A percentile compares a stretch with the other conserved stretches of the same genome.
phyloP scores from a whole-genome alignment of 1,140 invertebrate species.

The Acyrthosiphon pisum region DNA sequence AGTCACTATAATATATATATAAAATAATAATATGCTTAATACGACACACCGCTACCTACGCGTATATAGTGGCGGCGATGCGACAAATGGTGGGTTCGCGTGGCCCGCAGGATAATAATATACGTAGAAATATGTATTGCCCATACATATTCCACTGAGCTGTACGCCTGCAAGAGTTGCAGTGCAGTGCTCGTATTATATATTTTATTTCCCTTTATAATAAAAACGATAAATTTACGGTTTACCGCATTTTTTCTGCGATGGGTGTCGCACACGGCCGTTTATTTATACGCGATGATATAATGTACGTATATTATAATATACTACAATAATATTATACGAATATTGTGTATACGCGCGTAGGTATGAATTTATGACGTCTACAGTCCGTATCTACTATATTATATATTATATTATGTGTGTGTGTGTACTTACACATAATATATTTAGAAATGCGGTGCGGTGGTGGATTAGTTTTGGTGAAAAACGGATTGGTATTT shows the following conservation, averaged over 20 bases:
- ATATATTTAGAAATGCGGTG: not conserved
- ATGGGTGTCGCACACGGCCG: not conserved
- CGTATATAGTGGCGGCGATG: not conserved
- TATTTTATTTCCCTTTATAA: not conserved
- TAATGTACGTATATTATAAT: not conserved
- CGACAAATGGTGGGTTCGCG: not conserved
- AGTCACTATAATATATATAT: too few species aligned
- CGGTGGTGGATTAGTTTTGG: conserved; percentile 23
- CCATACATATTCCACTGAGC: not conserved
- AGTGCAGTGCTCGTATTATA: not conserved
- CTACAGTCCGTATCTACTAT: too few species aligned
- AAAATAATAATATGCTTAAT: too few species aligned
- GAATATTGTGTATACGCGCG: not conserved
- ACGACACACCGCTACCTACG: not conserved
- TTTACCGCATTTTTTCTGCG: not conserved
- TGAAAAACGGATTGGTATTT: conserved; percentile 29
- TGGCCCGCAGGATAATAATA: not conserved
- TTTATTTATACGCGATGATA: conserved; percentile 10
- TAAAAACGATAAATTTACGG: not conserved
- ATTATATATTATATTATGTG: too few species aligned
- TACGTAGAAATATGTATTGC: too few species aligned
- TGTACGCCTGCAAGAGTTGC: not conserved
- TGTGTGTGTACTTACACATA: not conserved
- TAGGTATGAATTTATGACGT: conserved; percentile 6
- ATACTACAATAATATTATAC: not conserved